Conservation (phyloP, 2,113 vertebrate species). For the Guaruba guarouba region DNA sequence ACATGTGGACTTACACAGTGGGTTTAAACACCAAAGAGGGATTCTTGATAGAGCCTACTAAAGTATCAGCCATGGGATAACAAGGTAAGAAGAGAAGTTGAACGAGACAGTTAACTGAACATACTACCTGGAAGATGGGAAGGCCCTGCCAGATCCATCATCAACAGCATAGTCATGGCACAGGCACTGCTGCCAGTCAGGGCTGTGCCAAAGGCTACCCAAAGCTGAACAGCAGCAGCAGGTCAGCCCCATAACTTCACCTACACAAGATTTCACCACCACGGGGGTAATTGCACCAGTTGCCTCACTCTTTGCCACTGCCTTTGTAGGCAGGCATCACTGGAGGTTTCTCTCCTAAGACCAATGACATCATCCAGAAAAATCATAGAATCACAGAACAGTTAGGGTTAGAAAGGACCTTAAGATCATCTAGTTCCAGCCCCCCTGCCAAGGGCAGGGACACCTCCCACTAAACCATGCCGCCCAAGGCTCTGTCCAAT, state of each 20-base stretch:
- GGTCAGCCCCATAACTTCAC: rapidly evolving
- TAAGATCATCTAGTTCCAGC: too few relatives aligned
- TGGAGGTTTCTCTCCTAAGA: neutral
- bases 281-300: rapidly evolving
- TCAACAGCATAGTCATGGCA: rapidly evolving
- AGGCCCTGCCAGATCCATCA: neutral
- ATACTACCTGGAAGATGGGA: neutral
- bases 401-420: too few relatives aligned
- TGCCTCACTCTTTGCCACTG: neutral
- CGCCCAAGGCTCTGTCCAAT: too few relatives aligned
- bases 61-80: neutral
- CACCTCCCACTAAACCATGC: too few relatives aligned
- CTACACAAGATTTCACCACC: neutral
- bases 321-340: rapidly evolving
- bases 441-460: too few relatives aligned
- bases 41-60: neutral
- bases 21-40: neutral
- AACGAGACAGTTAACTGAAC: neutral
- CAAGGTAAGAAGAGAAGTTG: neutral
- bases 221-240: neutral
- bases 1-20: neutral
- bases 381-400: neutral
- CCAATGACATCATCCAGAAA: neutral
- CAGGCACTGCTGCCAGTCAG: rapidly evolving
- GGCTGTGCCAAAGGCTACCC: neutral